Evolutionary conservation across 1,140 invertebrate species (phyloP), one percentile per base, ranked within the genome.

Genomic region (Trichonephila clavata): DNA sequence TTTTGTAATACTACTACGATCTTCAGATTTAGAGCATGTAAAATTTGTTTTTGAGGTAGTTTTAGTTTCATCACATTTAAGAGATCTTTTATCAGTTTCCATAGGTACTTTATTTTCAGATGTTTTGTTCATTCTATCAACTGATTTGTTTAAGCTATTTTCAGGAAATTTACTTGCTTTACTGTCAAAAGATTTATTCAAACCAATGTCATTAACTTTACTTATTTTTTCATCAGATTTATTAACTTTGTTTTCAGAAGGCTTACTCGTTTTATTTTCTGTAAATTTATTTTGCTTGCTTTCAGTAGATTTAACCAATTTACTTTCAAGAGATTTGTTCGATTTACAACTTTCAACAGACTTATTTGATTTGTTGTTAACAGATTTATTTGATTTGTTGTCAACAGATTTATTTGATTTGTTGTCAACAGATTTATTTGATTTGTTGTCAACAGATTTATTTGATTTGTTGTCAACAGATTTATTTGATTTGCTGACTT

Each of bases 151-250:
- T 77, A 20, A 16, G 10, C 16, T 77, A 14, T 84, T 84, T 21
- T 84, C 57, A 16, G 24, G 14, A 8, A 5, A 16, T 16, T 84
- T 84, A 60, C 8, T 84, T 18, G 27, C 13, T 24, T 59, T 84
- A 59, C 18, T n/a, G 21, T 84, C 83, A 84, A 7, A 24, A 84
- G 83, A 60, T 60, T 84, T 84, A 24, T 27, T 84, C n/a, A 43
- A 21, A 80, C 1, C 18, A 80, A 24, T 24, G 18, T 39, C 71
- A 50, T 50, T 50, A 80, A 80, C 24, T 43, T 80, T 80, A 80
- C 2, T 32, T 32, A 60, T 14, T 27, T 24, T 57, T 57, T 59
- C 27, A 60, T 60, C 57, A 18, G n/a, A 13, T 84, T 84, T 84
- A 24, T 84, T 57, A 57, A 21, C 83, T 59, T 24, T 32, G 13